Conservation (phyloP, 2,113 vertebrate species). For the Atrichornis clamosus region DNA sequence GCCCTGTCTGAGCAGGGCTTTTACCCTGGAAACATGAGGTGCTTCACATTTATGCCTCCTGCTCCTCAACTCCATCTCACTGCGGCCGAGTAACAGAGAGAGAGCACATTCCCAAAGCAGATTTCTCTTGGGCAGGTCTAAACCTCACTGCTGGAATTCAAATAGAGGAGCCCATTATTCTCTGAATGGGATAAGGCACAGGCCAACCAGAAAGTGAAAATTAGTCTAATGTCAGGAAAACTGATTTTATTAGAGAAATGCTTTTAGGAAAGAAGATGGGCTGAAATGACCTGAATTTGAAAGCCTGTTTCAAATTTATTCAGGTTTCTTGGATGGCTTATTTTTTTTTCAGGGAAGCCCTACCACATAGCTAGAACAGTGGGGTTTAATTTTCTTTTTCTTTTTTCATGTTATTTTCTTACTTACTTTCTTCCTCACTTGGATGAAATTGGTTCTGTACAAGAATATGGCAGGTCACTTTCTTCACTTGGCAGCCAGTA, state of each 20-base stretch:
- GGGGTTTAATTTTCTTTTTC: neutral
- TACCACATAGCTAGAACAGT: neutral
- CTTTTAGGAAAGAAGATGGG: neutral
- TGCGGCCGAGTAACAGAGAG: neutral
- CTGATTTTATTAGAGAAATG: neutral
- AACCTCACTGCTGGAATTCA: neutral
- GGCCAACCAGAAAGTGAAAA: neutral
- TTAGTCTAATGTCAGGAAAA: neutral
- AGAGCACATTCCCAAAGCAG: neutral
- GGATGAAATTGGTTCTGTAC: neutral
- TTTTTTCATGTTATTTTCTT: neutral
- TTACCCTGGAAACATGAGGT: fast-evolving
- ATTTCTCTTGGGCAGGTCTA: neutral
- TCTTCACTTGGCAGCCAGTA: neutral
- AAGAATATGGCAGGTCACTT: neutral
- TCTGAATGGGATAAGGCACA: neutral
- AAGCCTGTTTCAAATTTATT: neutral
- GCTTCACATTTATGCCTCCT: neutral
- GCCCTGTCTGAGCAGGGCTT: neutral
- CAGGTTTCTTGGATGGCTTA: neutral
- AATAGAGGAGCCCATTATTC: neutral
- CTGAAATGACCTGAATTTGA: neutral
- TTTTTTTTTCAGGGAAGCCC: neutral
- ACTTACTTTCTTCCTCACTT: neutral
- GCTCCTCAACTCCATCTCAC: neutral